phyloP scores from a whole-genome alignment of 2,888 invertebrate genomes.

The Conomelus anceps region DNA sequence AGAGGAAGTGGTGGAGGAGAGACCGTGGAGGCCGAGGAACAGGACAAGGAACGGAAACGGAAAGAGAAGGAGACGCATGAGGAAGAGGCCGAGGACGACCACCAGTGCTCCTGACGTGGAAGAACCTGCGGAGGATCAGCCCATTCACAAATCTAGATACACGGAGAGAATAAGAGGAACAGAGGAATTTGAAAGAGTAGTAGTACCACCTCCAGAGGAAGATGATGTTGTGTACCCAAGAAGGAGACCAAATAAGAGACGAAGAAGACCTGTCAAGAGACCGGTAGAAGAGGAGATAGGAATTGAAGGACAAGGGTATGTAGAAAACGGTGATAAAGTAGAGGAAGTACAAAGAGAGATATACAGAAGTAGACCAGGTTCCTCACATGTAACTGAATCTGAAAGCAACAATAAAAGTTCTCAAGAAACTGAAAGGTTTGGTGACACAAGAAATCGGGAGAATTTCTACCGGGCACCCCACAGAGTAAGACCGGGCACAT shows the following conservation, averaged over 20 bases:
- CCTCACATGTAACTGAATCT: not conserved
- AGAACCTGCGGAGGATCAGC: conserved; percentile 24
- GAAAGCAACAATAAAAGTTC: not conserved
- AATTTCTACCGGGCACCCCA: not conserved
- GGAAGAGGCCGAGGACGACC: conserved; percentile 29
- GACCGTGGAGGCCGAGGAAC: conserved; percentile 27
- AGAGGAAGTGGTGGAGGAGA: conserved; percentile 29
- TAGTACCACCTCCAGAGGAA: not conserved
- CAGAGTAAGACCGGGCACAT: not conserved
- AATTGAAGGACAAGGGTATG: not conserved
- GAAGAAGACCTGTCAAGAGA: conserved; percentile 31
- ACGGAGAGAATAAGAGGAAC: conserved; percentile 1
- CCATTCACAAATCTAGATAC: conserved; percentile 5
- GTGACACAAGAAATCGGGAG: conserved; percentile 20
- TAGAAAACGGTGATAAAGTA: conserved; percentile 14
- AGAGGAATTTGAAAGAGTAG: not conserved
- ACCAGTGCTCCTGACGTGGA: conserved; percentile 28
- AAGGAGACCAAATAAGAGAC: conserved; percentile 31
- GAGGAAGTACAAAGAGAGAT: not conserved
- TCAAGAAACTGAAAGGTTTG: not conserved
- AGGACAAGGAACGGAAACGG: conserved; percentile 26
- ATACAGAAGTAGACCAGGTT: not conserved
- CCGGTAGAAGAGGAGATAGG: conserved; percentile 20
- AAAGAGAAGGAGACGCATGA: conserved; percentile 27
- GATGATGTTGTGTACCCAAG: conserved; percentile 25